Evolutionary conservation across 2,888 invertebrate genomes (phyloP).

Genomic region (Zygothrica quintamaculata): DNA sequence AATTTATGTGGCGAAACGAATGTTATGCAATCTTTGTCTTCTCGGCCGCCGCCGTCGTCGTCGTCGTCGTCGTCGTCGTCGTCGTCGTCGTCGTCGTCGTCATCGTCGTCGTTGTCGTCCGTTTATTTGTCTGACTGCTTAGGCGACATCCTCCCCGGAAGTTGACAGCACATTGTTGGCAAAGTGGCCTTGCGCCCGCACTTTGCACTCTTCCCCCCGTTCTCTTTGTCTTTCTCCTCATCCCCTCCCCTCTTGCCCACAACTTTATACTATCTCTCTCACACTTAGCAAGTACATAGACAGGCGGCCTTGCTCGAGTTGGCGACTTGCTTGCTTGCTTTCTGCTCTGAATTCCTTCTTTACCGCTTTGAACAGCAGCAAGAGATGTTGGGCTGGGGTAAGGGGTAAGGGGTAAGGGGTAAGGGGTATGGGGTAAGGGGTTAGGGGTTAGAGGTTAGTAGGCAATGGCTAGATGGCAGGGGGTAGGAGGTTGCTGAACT

Average conservation of each 20-base stretch:
- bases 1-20: constrained; percentile 81
- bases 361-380: constrained; percentile 7
- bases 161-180: constrained; percentile 81
- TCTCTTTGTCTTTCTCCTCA: too few relatives aligned
- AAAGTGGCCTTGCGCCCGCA: constrained; percentile 68
- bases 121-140: constrained; percentile 76
- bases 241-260: too few relatives aligned
- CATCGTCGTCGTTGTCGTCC: constrained; percentile 31
- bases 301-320: constrained; percentile 71
- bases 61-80: constrained; percentile 11
- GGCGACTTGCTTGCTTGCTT: constrained; percentile 53
- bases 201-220: constrained; percentile 14
- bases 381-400: too few relatives aligned
- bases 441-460: too few relatives aligned
- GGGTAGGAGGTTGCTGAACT: constrained; percentile 4
- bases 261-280: too few relatives aligned
- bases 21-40: constrained; percentile 70
- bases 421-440: too few relatives aligned
- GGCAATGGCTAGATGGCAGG: too few relatives aligned
- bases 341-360: constrained; percentile 22
- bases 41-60: constrained; percentile 14
- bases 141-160: constrained; percentile 80
- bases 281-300: neutral
- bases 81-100: constrained; percentile 55
- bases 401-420: neutral